Evolutionary conservation across 2,888 invertebrate genomes (phyloP), one percentile per base, ranked within the genome.

Genomic region (Schrankia costaestrigalis): DNA sequence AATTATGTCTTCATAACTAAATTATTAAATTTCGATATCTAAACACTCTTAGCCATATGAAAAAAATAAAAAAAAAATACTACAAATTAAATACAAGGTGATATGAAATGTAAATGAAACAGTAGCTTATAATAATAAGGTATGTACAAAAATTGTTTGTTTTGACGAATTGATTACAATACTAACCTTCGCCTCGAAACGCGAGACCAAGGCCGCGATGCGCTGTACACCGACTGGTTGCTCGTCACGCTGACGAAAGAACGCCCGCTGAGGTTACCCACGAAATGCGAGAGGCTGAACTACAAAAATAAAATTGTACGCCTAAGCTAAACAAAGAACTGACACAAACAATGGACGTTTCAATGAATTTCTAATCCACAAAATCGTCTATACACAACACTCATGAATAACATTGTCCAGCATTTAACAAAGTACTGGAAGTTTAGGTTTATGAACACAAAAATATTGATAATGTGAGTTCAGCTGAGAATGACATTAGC

Each of bases 171-270:
- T 63, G 43, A 53, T 46, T 47, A 56, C 47, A 62, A 46, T 49
- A 76, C 80, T 82, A 75, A 92, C 92, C 92, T 91, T 86, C 90
- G 89, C 65, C 91, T 79, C 61, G 91, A 92, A 60, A 90, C 82
- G 61, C 91, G 89, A 63, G 91, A 92, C 91, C 91, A 92, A 69
- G 92, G 91, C 67, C 90, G 89, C 55, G 90, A 89, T 69, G 89
- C 85, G 73, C 91, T 91, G 71, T 86, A 89, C 41, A 86, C 89
- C 15, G 91, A 90, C 74, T 89, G 89, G 71, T 88, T 89, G 68
- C 91, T 91, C 48, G 84, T 84, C 47, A 88, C 77, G 69, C 91
- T 91, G 46, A 80, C 73, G 77, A 89, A 89, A 52, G 91, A 91
- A 64, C 90, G 87, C 60, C 89, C 90, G 78, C 90, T 91, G 62